Evolutionary conservation across 2,888 invertebrate genomes (phyloP).

Genomic region (Anticlea derivata): DNA sequence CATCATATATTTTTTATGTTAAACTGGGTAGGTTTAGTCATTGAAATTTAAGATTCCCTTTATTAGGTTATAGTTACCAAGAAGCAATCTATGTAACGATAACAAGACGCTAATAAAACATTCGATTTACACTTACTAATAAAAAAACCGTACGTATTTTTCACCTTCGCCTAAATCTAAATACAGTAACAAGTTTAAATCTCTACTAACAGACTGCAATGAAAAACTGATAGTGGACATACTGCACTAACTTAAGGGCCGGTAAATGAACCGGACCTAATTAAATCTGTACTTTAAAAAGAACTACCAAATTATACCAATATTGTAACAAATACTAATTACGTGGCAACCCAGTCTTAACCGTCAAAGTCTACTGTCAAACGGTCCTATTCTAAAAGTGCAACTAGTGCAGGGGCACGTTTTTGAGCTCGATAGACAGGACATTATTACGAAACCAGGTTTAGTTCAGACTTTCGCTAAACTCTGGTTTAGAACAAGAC

Average conservation of each 20-base stretch:
- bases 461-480: no score
- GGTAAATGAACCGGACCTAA: neutral
- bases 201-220: neutral
- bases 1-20: no score
- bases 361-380: conserved; percentile 24
- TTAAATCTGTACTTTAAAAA: conserved; percentile 5
- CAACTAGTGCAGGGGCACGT: conserved; percentile 27
- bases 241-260: neutral
- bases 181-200: neutral
- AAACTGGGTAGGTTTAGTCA: no score
- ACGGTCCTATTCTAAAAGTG: conserved; percentile 26
- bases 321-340: conserved; percentile 27
- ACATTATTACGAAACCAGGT: no score
- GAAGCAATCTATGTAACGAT: neutral
- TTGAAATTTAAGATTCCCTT: no score
- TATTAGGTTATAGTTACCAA: no score
- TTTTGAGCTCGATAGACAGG: conserved; percentile 5
- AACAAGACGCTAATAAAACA: neutral
- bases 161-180: neutral
- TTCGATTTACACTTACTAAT: conserved; percentile 1
- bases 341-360: conserved; percentile 38
- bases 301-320: conserved; percentile 30
- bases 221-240: neutral
- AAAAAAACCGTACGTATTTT: neutral
- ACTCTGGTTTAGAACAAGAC: no score